Evolutionary conservation across 2,113 vertebrate genomes (phyloP).

Genomic region (Canis aureus): DNA sequence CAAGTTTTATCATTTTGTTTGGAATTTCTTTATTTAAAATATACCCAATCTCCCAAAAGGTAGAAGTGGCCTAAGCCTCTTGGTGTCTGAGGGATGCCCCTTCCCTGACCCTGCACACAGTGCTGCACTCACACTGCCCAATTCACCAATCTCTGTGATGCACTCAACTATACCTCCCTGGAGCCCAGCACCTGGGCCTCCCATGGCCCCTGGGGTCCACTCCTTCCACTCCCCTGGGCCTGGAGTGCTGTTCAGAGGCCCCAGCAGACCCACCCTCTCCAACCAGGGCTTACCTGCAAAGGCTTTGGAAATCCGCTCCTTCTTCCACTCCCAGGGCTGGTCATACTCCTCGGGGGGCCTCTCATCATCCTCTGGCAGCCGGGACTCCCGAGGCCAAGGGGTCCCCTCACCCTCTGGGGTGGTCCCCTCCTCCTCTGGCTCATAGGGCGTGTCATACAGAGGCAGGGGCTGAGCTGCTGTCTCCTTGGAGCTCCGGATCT

Average conservation of each 20-base stretch:
- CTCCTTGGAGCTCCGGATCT: constrained; percentile 89
- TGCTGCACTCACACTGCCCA: not conserved
- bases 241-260: not conserved
- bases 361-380: constrained; percentile 96
- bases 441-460: constrained; percentile 97
- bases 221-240: not conserved
- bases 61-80: not conserved
- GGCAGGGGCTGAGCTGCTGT: constrained; percentile 84
- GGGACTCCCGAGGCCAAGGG: constrained; percentile 90
- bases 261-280: not conserved
- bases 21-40: constrained; percentile 69
- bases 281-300: constrained; percentile 92
- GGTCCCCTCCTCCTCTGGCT: constrained; percentile 89
- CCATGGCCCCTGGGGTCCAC: not conserved
- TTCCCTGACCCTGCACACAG: not conserved
- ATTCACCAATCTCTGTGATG: not conserved
- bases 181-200: not conserved
- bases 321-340: constrained; percentile 99
- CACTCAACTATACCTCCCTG: not conserved
- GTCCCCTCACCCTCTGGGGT: constrained; percentile 87
- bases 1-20: constrained; percentile 52
- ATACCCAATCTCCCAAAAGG: not conserved
- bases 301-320: constrained; percentile 97
- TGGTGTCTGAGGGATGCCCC: not conserved
- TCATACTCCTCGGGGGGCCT: constrained; percentile 98